Base-by-base conservation (phyloP, 2,113 vertebrate species). In the Bombycilla garrulus region DNA sequence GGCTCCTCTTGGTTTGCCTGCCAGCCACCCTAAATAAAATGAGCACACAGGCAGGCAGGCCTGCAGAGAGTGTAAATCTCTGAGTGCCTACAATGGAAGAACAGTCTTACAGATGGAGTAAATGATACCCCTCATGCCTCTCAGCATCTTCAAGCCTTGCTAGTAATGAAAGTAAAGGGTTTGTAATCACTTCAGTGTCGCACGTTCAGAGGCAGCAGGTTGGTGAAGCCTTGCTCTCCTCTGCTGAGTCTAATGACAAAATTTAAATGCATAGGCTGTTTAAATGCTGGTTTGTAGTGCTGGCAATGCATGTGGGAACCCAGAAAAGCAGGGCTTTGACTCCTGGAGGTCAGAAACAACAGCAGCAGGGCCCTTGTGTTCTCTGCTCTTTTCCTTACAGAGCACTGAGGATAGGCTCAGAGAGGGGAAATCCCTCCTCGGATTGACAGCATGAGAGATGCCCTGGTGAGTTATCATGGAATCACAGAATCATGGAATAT, bases 211-310 rank as follows among this genome's bases (percentile, higher is more conserved):
- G 78, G 65, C 45, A 86, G 79, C 58, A 54, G 71, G 29, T 42
- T 57, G 80, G 2, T 35, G 70, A 44, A 94, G 86, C n/a, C 40
- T 58, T 60, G 87, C 33, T 44, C 72, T 77, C 50, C 67, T 86
- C 72, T 76, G 53, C 48, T 29, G 12, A 44, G 56, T 38, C 42
- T 71, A 91, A 86, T 66, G 77, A 84, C 81, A 89, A 44, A 78
- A 89, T 92, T 81, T 62, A 89, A 92, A 95, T 91, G 81, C 81
- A 92, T 26, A 31, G 72, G 56, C 77, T 78, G 29, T 70, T 81
- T 33, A 66, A 91, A 54, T 54, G 66, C 56, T 62, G 50, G 15
- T n/a, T 31, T 72, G 29, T 48, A 18, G 65, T 11, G 17, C 45
- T 81, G 70, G 14, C 61, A n/a, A 5, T 9, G n/a, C 19, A 3